Percentiles rank a stretch among this genome's conserved stretches.
phyloP scores from a whole-genome alignment of 1,140 invertebrate genomes.

The Calephelis virginiensis region DNA sequence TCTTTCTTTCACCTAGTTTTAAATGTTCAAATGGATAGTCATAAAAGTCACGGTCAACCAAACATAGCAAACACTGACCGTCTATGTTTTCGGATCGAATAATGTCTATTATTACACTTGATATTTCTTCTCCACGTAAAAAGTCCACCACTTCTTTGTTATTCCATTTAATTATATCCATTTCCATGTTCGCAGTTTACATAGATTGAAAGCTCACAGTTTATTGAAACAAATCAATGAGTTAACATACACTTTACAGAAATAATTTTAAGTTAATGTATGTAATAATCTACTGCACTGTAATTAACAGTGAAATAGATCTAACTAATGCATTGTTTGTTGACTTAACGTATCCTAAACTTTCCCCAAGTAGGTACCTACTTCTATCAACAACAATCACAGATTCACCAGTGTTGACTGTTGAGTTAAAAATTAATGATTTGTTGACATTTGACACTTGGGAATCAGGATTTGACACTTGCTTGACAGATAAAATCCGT shows the following conservation, averaged over 20 bases:
- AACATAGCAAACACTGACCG: conserved; percentile 68
- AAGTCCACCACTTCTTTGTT: conserved; percentile 75
- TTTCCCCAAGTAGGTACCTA: neutral
- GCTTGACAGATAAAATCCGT: neutral
- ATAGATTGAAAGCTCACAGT: conserved; percentile 6
- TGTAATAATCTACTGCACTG: neutral
- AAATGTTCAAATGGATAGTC: conserved; percentile 70
- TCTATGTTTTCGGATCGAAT: conserved; percentile 68
- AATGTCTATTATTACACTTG: conserved; percentile 59
- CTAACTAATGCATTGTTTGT: conserved; percentile 16
- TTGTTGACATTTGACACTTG: conserved; percentile 8
- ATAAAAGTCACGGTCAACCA: conserved; percentile 73
- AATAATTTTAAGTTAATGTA: neutral
- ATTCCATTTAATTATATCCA: conserved; percentile 69
- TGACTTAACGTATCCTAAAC: conserved; percentile 17
- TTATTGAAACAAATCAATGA: conserved; percentile 14
- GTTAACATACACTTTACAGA: neutral
- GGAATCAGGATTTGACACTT: neutral
- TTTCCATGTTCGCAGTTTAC: conserved; percentile 55
- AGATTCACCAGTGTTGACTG: neutral
- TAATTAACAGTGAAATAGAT: conserved; percentile 10
- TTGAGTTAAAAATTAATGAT: neutral
- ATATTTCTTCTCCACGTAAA: conserved; percentile 74
- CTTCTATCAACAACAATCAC: neutral
- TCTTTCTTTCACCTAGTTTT: conserved; percentile 68